phyloP scores from a whole-genome alignment of 2,113 vertebrate species.

The Dasyprocta punctata region DNA sequence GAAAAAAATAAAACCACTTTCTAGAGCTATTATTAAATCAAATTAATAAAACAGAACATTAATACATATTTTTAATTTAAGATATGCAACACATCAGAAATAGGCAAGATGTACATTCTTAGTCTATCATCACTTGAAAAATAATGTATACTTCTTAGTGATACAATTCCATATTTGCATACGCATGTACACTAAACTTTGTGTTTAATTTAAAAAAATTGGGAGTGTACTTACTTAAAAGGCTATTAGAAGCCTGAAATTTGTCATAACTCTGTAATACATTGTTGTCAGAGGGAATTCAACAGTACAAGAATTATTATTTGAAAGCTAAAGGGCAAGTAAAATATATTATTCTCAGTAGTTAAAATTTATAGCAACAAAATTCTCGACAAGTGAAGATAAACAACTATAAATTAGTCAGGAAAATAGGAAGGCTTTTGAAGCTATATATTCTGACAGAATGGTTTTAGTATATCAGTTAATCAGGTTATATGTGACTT shows the following conservation, averaged over 20 bases:
- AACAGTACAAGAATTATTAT: slow-evolving; percentile 56
- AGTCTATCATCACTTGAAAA: background rate
- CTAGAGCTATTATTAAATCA: background rate
- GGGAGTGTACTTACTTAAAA: slow-evolving; percentile 48
- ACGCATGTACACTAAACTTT: background rate
- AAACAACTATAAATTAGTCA: slow-evolving; percentile 43
- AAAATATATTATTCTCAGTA: slow-evolving; percentile 48
- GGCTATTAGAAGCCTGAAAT: slow-evolving; percentile 56
- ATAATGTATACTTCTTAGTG: background rate
- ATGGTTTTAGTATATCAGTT: background rate
- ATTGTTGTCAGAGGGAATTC: slow-evolving; percentile 60
- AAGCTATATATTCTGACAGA: slow-evolving; percentile 10
- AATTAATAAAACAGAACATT: background rate
- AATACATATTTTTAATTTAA: background rate
- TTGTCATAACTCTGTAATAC: slow-evolving; percentile 49
- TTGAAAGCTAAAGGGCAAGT: slow-evolving; percentile 60
- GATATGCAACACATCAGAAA: background rate
- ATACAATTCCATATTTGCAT: background rate
- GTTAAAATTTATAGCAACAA: slow-evolving; percentile 70
- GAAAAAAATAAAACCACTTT: background rate
- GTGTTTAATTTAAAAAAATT: slow-evolving; percentile 45
- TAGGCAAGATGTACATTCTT: background rate
- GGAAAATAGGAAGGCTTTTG: background rate
- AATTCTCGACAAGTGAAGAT: slow-evolving; percentile 43
- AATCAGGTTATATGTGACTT: background rate